These are phyloP conservation scores for Stylophora pistillata DNA, from an alignment of 64 coral and sea anemone species.

Conservation along the genomic window DNA sequence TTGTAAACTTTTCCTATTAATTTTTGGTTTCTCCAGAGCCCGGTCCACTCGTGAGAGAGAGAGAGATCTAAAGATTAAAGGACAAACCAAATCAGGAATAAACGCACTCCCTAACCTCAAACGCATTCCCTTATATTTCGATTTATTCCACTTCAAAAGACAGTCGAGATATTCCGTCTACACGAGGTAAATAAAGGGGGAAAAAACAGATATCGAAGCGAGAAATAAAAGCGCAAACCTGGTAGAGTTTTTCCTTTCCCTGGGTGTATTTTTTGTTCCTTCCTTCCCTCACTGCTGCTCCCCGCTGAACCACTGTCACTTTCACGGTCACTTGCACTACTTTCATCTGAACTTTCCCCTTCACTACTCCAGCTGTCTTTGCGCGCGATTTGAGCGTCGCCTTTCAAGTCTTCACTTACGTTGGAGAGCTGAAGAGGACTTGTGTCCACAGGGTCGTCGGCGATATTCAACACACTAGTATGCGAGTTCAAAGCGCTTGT, in stretches of 20 bases:
- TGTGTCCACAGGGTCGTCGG: conserved; percentile 46
- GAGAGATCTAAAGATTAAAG: too few relatives aligned
- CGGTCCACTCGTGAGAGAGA: too few relatives aligned
- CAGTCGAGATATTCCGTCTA: neutral
- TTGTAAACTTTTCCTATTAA: too few relatives aligned
- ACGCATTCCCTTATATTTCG: too few relatives aligned
- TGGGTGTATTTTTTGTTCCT: conserved; percentile 23
- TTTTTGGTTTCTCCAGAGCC: too few relatives aligned
- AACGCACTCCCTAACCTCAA: too few relatives aligned
- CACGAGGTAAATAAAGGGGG: neutral
- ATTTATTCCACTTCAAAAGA: too few relatives aligned
- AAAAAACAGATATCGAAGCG: neutral
- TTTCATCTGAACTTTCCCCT: conserved; percentile 64
- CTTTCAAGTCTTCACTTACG: neutral
- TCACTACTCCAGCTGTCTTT: conserved; percentile 35
- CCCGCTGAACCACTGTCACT: conserved; percentile 52
- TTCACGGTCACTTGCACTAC: conserved; percentile 72
- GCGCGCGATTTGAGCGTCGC: conserved; percentile 3
- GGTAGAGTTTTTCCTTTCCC: conserved; percentile 77
- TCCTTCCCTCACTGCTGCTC: conserved; percentile 63
- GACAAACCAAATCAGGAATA: too few relatives aligned
- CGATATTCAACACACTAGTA: conserved; percentile 70
- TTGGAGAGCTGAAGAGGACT: conserved; percentile 26
- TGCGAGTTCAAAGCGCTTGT: conserved; percentile 78
- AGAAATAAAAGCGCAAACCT: conserved; percentile 39